Base-by-base conservation (phyloP, 2,888 invertebrate species). In the Aradus depressus region DNA sequence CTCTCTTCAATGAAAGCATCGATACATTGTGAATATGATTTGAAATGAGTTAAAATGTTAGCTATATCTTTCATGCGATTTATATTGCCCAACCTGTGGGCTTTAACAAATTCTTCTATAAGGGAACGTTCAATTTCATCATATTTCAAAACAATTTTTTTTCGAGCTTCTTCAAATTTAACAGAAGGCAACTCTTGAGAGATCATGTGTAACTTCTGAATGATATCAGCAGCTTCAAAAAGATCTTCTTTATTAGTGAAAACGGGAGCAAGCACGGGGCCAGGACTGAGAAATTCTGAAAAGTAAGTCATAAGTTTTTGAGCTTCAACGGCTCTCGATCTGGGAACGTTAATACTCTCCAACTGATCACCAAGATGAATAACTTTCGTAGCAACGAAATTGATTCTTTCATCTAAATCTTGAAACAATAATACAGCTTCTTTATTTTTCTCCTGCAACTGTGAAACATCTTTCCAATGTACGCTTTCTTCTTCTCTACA, bases 361-460 rank as follows among this genome's bases (percentile, higher is more conserved):
- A 98, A 72, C 66, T 98, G 97, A 69, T 97, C 97, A 0, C 97
- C 98, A n/a, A 98, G 76, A 69, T 97, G 96, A 41, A 97, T 80
- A 1, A 98, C 97, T 70, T 96, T 91, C 0, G 93, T 93, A 0
- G 97, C 96, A 38, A 98, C 97, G 51, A 86, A 85, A 62, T 95
- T 96, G 64, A 98, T 96, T 62, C 93, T 83, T 63, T 90, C 90
- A 68, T 97, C 97, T 45, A 97, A 68, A 58, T 90, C 85, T 70
- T 91, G 87, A 67, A 93, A 93, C 60, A 88, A 81, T 59, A 81
- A 81, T 37, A 90, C 85, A 43, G 90, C 85, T 54, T 79, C 77
- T 81, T 87, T 86, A 66, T 91, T 90, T 62, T 83, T 81, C 50
- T 88, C 89, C 68, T 89, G 84, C 21, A 93, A 75, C 61, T 84